Evolutionary conservation across 2,113 vertebrate genomes (phyloP).

Genomic region (Synodontis membranacea): DNA sequence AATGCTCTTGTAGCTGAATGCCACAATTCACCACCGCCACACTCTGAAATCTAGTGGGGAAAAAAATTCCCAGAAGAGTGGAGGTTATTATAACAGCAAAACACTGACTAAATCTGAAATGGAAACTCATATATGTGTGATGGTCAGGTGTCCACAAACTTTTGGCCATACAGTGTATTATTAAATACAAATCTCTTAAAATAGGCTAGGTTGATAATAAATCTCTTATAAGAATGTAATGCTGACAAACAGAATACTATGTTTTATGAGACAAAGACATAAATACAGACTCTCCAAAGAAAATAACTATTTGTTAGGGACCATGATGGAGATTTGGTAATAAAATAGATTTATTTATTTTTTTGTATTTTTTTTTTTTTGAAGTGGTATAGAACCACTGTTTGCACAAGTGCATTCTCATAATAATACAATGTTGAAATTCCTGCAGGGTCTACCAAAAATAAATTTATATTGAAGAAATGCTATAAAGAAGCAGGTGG

Average conservation of each 20-base stretch:
- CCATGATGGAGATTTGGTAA: constrained; percentile 9
- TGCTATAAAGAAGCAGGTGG: not conserved
- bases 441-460: not conserved
- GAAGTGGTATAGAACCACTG: constrained; percentile 21
- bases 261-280: constrained; percentile 40
- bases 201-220: too few relatives aligned
- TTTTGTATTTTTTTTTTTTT: too few relatives aligned
- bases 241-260: constrained; percentile 2
- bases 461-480: not conserved
- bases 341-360: not conserved
- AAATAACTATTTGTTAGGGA: not conserved
- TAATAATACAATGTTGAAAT: constrained; percentile 16
- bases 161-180: not conserved
- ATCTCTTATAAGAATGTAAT: too few relatives aligned
- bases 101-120: not conserved
- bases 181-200: not conserved
- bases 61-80: not conserved
- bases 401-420: not conserved
- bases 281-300: constrained; percentile 39
- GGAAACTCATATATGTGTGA: not conserved
- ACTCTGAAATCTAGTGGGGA: not conserved
- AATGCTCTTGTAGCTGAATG: not conserved
- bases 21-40: too few relatives aligned
- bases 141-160: not conserved
- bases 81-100: not conserved